Base-by-base conservation (phyloP, 2,888 invertebrate genomes). In the Agonum fuliginosum region DNA sequence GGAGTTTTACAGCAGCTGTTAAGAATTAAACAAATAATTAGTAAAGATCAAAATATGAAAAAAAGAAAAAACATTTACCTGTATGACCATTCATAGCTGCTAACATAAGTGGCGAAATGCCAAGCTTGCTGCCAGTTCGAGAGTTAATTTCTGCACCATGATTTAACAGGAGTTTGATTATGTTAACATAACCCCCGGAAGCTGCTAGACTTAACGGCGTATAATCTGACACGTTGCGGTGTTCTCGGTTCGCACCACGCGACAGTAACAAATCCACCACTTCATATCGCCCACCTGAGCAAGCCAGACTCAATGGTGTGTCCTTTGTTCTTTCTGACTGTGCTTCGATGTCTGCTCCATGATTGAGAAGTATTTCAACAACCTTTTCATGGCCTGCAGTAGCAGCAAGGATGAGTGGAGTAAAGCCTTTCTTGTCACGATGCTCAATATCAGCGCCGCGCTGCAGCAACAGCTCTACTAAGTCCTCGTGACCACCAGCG, bases 71-170 rank as follows among this genome's bases (percentile, higher is more conserved):
- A 24, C 41, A 72, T 81, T 81, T 82, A 88, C 88, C 87, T 65
- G 94, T 94, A 85, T 97, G 97, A 0, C 99, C 99, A 89, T 99
- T 99, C 99, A 99, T 99, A 20, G 99, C 97, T 14, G 99, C 98
- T 84, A 99, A 87, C 99, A 99, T 99, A 73, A 99, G 90, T 2
- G 99, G 99, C 0, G 98, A 98, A 83, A 99, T 99, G 81, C 99
- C 99, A 77, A 99, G 89, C 88, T 99, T 98, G 80, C 97, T 97
- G 62, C 98, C 98, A 69, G 97, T 97, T 81, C 97, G 92, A 12
- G 99, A 99, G 89, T 99, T 99, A 82, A 99, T 99, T 88, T 99
- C 99, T 48, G 99, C 99, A 83, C 97, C 98, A 86, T 97, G 94
- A 84, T 93, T 94, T 54, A 99, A 89, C 80, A 99, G 89, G 79